phyloP scores from a whole-genome alignment of 2,888 invertebrate genomes.

The Drosophila bunnanda region DNA sequence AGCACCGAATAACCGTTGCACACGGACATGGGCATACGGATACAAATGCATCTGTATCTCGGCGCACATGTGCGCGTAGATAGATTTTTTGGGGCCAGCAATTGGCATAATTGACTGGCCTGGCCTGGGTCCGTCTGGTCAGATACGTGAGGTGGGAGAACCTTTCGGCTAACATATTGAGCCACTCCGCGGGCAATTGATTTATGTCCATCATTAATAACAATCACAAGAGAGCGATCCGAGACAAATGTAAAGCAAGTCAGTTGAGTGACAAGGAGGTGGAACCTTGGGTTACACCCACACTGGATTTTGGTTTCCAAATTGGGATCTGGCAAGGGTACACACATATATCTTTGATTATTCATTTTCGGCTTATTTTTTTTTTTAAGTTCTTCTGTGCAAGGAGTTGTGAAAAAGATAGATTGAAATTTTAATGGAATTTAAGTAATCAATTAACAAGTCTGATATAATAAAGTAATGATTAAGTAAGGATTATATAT shows the following conservation, averaged over 20 bases:
- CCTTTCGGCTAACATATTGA: slow-evolving; percentile 32
- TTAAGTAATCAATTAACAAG: slow-evolving; percentile 5
- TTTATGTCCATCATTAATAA: slow-evolving; percentile 69
- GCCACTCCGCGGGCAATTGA: slow-evolving; percentile 48
- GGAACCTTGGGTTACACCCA: slow-evolving; percentile 32
- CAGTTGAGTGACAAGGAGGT: slow-evolving; percentile 43
- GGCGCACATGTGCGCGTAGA: slow-evolving; percentile 18
- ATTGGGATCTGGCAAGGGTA: not conserved
- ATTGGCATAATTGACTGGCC: slow-evolving; percentile 76
- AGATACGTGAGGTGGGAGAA: slow-evolving; percentile 44
- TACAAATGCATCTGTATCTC: slow-evolving; percentile 33
- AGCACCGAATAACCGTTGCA: slow-evolving; percentile 52
- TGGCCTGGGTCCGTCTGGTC: slow-evolving; percentile 28
- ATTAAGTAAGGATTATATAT: not conserved
- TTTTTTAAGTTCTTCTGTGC: not conserved
- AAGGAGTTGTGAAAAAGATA: not conserved
- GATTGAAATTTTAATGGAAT: not conserved
- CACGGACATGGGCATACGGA: slow-evolving; percentile 33
- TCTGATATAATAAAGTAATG: not conserved
- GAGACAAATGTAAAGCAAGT: slow-evolving; percentile 27
- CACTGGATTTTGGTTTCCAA: slow-evolving; percentile 1
- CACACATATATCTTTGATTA: too few relatives aligned
- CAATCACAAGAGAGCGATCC: slow-evolving; percentile 55
- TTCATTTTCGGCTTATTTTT: too few relatives aligned
- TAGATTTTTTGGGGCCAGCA: slow-evolving; percentile 64